These are phyloP conservation scores for Drosophila tristis DNA, from an alignment of 1,140 invertebrate genomes.

Conservation along the genomic window DNA sequence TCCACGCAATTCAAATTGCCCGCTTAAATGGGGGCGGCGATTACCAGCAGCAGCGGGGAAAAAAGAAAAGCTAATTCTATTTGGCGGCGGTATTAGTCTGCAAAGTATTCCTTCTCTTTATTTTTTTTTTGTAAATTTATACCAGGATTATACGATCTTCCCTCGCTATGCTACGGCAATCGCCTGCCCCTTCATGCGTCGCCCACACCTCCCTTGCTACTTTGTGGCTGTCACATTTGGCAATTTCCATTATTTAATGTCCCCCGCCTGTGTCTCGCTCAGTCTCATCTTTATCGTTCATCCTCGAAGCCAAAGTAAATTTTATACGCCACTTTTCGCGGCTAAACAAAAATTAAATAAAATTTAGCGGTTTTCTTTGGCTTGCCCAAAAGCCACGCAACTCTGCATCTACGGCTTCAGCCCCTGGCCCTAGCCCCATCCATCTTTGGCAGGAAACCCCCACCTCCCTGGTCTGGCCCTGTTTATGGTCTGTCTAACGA, in stretches of 20 bases:
- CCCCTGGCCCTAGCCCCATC: slow-evolving; percentile 1
- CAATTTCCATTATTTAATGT: slow-evolving; percentile 82
- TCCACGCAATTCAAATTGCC: slow-evolving; percentile 67
- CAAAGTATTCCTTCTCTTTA: slow-evolving; percentile 45
- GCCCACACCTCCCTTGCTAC: slow-evolving; percentile 33
- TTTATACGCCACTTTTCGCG: slow-evolving; percentile 82
- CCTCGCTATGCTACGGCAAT: slow-evolving; percentile 30
- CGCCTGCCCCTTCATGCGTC: neutral
- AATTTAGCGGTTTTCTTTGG: slow-evolving; percentile 78
- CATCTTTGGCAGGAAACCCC: slow-evolving; percentile 6
- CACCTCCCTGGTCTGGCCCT: slow-evolving; percentile 23
- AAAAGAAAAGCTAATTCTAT: slow-evolving; percentile 76
- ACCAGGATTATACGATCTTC: slow-evolving; percentile 75
- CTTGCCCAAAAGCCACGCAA: slow-evolving; percentile 39
- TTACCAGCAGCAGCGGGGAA: slow-evolving; percentile 69
- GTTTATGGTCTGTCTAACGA: slow-evolving; percentile 81
- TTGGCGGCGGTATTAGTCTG: slow-evolving; percentile 75
- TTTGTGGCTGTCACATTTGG: slow-evolving; percentile 81
- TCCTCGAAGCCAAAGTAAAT: slow-evolving; percentile 76
- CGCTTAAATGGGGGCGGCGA: slow-evolving; percentile 75
- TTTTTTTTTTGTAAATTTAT: slow-evolving; percentile 70
- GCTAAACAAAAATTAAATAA: slow-evolving; percentile 82
- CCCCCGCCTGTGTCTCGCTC: slow-evolving; percentile 48
- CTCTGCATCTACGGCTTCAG: neutral
- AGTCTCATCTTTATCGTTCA: slow-evolving; percentile 37